Base-by-base conservation (phyloP, 1,140 invertebrate genomes). In the Rhagoletis zephyria region DNA sequence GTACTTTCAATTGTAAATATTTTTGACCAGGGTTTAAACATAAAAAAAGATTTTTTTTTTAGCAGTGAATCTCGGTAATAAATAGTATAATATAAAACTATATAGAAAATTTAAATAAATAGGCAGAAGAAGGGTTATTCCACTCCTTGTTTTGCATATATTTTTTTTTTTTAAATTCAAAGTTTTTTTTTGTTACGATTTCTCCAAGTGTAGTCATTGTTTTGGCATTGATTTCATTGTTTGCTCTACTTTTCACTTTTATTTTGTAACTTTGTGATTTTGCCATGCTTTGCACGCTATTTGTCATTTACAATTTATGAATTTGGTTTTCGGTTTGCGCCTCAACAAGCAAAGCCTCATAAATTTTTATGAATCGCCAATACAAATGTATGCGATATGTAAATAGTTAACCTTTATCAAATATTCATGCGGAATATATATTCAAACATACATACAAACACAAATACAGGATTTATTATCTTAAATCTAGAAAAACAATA, bases 281-380 rank as follows among this genome's bases (percentile, higher is more conserved):
- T 30, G 9, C 3, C 45, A n/a, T 16, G 48, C 51, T 19, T 3
- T 56, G 10, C 51, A 7, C 4, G 45, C 7, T 19, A 56, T 81
- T 59, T 81, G 48, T 81, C 45, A 81, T 81, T 59, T 81, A 81
- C 14, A 81, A 81, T 81, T 81, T 81, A 81, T 81, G 74, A 81
- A 48, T 81, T 81, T 81, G 74, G 48, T 42, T 51, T 77, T 59
- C 10, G 74, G 6, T 81, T 81, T 81, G 19, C n/a, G 45, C 48
- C 74, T 51, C 48, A 56, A 10, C 74, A 81, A 56, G 56, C 7
- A 51, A 6, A 48, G 48, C 3, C 16, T 19, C 74, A 56, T 81
- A 81, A 81, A 81, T 81, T 59, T 81, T 19, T 14, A 10, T 5
- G n/a, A 40, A 19, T 30, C 64, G 40, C 30, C 30, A 67, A 67